These are phyloP conservation scores for Tor tambroides DNA, from an alignment of 2,113 vertebrate genomes.

Conservation along the genomic window DNA sequence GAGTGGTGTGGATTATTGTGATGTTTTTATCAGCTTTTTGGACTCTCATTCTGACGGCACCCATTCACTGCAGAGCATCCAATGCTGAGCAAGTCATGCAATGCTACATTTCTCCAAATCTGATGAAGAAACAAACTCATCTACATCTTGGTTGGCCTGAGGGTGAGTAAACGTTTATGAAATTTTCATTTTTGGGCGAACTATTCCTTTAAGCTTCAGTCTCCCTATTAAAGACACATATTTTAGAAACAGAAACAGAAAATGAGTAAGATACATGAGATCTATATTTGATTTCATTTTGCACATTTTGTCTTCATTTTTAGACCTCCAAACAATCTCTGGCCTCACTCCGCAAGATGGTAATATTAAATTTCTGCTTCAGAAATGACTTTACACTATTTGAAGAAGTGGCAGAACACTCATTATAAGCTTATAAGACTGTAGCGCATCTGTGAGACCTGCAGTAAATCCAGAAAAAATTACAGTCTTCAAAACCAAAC, in stretches of 20 bases:
- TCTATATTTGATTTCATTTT: not conserved
- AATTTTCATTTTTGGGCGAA: not conserved
- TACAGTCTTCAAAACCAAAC: not conserved
- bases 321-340: not conserved
- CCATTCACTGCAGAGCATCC: no score
- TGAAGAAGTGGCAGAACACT: not conserved
- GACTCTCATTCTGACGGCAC: no score
- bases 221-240: not conserved
- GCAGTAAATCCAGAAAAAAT: not conserved
- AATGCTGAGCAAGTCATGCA: rapidly evolving
- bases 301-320: not conserved
- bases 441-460: not conserved
- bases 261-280: not conserved
- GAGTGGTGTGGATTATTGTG: no score
- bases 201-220: not conserved
- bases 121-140: not conserved
- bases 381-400: not conserved
- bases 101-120: not conserved
- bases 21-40: no score
- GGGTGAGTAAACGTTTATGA: not conserved
- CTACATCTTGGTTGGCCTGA: not conserved
- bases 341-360: not conserved
- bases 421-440: conserved; percentile 9
- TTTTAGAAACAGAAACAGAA: not conserved
- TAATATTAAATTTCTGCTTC: not conserved